Percentiles rank a stretch among this genome's conserved stretches.
Evolutionary conservation across 2,113 vertebrate genomes (phyloP).

Genomic region (Serilophus lunatus): DNA sequence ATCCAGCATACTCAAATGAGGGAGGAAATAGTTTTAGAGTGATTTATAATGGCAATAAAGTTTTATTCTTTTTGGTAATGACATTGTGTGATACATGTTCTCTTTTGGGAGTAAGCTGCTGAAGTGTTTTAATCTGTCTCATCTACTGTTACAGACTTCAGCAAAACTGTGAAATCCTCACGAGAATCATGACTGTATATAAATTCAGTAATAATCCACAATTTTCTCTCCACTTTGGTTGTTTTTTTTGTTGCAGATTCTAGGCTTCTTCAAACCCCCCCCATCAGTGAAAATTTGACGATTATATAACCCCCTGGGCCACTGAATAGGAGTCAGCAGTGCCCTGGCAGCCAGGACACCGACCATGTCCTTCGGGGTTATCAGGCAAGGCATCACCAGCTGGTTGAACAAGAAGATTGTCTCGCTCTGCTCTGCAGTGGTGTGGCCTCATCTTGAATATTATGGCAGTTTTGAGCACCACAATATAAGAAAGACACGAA

Average conservation of each 20-base stretch:
- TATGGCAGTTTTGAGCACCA: neutral
- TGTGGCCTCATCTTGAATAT: neutral
- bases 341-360: neutral
- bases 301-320: neutral
- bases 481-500: neutral
- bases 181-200: neutral
- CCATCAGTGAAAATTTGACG: neutral
- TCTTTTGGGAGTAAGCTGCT: neutral
- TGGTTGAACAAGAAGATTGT: neutral
- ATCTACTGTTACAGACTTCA: neutral
- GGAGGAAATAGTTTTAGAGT: neutral
- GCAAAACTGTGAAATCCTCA: neutral
- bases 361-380: neutral
- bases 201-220: neutral
- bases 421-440: neutral
- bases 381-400: no score
- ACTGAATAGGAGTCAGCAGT: neutral
- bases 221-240: neutral
- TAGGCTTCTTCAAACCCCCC: neutral
- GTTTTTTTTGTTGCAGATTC: neutral
- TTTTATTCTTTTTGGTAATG: neutral
- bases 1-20: neutral
- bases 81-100: neutral
- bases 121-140: neutral
- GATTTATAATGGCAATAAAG: neutral